Conservation (phyloP, 2,113 vertebrate genomes). For the Otolemur garnettii region DNA sequence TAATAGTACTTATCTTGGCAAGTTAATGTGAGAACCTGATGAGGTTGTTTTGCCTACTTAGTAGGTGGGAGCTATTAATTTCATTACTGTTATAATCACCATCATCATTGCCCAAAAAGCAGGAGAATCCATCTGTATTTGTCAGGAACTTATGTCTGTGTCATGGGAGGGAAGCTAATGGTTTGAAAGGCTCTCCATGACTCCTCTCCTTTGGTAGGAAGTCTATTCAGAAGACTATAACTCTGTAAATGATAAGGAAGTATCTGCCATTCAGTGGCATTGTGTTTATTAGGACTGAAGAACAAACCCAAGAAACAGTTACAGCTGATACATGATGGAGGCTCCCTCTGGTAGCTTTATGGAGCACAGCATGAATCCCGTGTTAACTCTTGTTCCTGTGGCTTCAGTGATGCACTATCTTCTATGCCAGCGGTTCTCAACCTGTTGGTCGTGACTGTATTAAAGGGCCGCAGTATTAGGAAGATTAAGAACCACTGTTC, state of each 20-base stretch:
- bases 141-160: not conserved
- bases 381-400: not conserved
- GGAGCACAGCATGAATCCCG: not conserved
- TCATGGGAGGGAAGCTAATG: not conserved
- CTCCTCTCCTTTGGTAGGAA: not conserved
- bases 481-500: no score
- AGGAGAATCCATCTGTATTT: not conserved
- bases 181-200: not conserved
- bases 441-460: no score
- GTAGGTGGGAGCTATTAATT: not conserved
- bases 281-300: not conserved
- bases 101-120: not conserved
- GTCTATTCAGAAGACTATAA: not conserved
- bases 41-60: not conserved
- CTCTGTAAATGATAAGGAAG: not conserved
- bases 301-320: not conserved
- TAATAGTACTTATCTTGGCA: not conserved
- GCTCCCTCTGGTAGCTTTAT: not conserved
- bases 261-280: not conserved
- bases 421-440: not conserved
- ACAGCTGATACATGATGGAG: not conserved
- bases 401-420: not conserved
- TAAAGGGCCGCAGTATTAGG: no score
- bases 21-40: not conserved
- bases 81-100: no score